Conservation (phyloP, 23 tunicate genomes). For the Trididemnum nubilum region DNA sequence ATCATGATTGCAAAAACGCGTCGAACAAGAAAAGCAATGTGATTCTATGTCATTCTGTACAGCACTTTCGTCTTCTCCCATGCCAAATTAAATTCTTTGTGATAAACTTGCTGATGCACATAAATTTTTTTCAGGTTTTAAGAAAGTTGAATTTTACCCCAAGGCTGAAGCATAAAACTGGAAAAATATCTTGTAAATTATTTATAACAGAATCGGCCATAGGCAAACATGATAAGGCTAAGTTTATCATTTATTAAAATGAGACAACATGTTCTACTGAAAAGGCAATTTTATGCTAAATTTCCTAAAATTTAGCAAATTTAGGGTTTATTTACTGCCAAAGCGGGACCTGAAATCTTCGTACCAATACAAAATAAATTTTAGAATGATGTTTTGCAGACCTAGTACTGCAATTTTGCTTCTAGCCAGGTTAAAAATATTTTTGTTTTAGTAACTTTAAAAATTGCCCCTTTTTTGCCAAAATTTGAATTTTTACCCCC, state of each 20-base stretch:
- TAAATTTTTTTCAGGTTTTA: not conserved
- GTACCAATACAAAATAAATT: not conserved
- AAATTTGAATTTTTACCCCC: not conserved
- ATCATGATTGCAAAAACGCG: not conserved
- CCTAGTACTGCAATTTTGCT: constrained; percentile 1
- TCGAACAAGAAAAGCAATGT: not conserved
- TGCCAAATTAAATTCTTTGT: not conserved
- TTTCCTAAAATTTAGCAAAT: not conserved
- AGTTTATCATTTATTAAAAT: not conserved
- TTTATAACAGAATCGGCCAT: not conserved
- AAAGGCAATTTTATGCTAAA: not conserved
- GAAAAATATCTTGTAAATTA: not conserved
- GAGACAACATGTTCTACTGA: not conserved
- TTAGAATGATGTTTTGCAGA: not conserved
- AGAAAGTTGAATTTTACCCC: not conserved
- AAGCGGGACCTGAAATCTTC: not conserved
- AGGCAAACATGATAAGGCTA: not conserved
- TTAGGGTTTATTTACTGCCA: not conserved
- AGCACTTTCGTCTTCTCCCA: not conserved
- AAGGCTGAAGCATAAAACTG: not conserved
- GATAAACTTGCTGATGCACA: not conserved
- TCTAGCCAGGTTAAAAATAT: not conserved
- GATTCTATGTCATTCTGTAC: not conserved
- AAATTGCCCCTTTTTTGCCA: not conserved
- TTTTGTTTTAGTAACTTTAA: not conserved